These are phyloP conservation scores for Drosophila formosana DNA, from an alignment of 2,888 invertebrate species.

Conservation along the genomic window DNA sequence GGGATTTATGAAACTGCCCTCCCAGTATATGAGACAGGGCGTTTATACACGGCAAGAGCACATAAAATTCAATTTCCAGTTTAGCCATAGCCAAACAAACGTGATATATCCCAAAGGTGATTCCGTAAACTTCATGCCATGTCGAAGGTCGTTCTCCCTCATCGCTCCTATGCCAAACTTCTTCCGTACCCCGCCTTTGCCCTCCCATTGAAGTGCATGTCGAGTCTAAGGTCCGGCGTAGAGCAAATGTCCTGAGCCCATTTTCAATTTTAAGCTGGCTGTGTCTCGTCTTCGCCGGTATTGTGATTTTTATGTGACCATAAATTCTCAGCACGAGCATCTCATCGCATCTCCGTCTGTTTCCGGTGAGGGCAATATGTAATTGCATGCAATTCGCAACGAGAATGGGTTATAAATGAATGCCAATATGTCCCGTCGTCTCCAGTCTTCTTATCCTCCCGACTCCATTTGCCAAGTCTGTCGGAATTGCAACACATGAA, in stretches of 20 bases:
- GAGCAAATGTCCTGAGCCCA: conserved; percentile 37
- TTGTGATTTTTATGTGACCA: conserved; percentile 74
- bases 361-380: conserved; percentile 28
- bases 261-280: conserved; percentile 47
- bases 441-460: not conserved
- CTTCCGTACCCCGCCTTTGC: not conserved
- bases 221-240: conserved; percentile 16
- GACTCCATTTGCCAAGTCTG: not conserved
- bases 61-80: conserved; percentile 69
- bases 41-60: conserved; percentile 29
- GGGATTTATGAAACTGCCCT: conserved; percentile 27
- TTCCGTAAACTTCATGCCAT: conserved; percentile 41
- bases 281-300: conserved; percentile 43
- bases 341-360: conserved; percentile 20
- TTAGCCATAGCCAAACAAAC: conserved; percentile 70
- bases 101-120: conserved; percentile 60
- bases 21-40: conserved; percentile 15
- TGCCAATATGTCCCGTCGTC: conserved; percentile 45
- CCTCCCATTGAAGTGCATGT: not conserved
- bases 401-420: conserved; percentile 62
- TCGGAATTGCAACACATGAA: conserved; percentile 16
- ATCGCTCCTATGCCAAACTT: not conserved
- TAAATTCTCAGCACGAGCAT: conserved; percentile 59
- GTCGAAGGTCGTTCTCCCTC: conserved; percentile 48
- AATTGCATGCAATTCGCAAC: conserved; percentile 53